Percentiles rank a stretch among this genome's conserved stretches.
phyloP scores from a whole-genome alignment of 1,140 invertebrate species.

The Drosophila bipectinata region DNA sequence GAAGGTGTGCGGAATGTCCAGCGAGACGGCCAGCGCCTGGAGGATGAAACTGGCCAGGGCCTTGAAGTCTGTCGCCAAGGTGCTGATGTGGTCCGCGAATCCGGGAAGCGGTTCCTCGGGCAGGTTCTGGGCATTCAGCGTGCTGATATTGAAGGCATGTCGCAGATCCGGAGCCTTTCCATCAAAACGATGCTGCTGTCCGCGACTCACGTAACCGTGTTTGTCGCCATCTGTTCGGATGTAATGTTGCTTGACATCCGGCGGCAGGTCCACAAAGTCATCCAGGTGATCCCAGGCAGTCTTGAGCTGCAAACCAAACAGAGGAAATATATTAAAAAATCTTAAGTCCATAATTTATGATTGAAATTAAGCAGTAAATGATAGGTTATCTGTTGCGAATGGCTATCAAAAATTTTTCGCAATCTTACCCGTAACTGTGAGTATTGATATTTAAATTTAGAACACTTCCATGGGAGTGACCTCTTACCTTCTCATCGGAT shows the following conservation, averaged over 20 bases:
- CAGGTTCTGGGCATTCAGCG: slow-evolving; percentile 86
- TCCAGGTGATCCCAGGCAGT: slow-evolving; percentile 88
- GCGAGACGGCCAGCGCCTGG: slow-evolving; percentile 87
- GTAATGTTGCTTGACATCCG: slow-evolving; percentile 86
- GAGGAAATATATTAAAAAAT: slow-evolving; percentile 31
- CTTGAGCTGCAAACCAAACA: slow-evolving; percentile 85
- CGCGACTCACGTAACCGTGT: slow-evolving; percentile 87
- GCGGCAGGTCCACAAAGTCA: slow-evolving; percentile 87
- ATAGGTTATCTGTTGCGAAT: slow-evolving; percentile 1
- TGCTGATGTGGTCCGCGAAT: slow-evolving; percentile 87
- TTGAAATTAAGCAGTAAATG: neutral
- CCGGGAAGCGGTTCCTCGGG: slow-evolving; percentile 88
- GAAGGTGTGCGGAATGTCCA: slow-evolving; percentile 83
- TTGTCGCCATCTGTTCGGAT: slow-evolving; percentile 85
- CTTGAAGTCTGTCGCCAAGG: slow-evolving; percentile 88
- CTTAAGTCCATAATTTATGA: neutral
- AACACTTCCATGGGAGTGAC: neutral
- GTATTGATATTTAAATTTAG: neutral
- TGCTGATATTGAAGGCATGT: slow-evolving; percentile 88
- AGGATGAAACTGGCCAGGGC: slow-evolving; percentile 87
- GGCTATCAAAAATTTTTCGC: neutral
- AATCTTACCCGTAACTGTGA: neutral
- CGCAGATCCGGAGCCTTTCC: slow-evolving; percentile 86
- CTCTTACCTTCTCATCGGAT: slow-evolving; percentile 88
- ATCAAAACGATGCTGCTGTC: slow-evolving; percentile 86